Evolutionary conservation across 2,888 invertebrate genomes (phyloP).

Genomic region (Nephrotoma appendiculata): DNA sequence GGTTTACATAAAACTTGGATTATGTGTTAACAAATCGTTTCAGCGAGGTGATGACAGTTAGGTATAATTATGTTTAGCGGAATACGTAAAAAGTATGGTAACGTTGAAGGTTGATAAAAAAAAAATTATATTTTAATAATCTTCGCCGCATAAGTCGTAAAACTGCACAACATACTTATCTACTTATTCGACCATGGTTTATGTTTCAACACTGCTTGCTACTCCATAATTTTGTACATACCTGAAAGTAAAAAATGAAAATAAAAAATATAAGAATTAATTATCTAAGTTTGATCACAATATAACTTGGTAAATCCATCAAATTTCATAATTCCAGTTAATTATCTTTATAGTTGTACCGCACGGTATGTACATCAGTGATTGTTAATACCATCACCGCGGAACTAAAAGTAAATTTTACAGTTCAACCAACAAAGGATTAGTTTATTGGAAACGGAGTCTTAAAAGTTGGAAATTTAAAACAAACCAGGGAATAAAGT

Average conservation of each 20-base stretch:
- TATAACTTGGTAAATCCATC: not conserved
- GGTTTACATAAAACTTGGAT: not conserved
- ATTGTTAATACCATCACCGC: not conserved
- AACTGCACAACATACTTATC: not conserved
- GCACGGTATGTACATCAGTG: not conserved
- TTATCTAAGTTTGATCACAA: not conserved
- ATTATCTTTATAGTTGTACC: too few species aligned
- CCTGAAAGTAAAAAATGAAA: not conserved
- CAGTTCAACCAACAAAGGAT: too few species aligned
- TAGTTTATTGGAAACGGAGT: too few species aligned
- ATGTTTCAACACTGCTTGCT: not conserved
- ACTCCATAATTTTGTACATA: not conserved
- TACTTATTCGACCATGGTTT: not conserved
- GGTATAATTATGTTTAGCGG: not conserved
- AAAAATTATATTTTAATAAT: not conserved
- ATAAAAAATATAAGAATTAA: not conserved
- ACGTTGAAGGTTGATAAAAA: not conserved
- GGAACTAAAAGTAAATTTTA: not conserved
- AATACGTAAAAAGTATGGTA: not conserved
- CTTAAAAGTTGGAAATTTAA: too few species aligned
- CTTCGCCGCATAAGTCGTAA: not conserved
- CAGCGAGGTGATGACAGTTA: not conserved
- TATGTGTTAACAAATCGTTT: not conserved
- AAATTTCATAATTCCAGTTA: not conserved
- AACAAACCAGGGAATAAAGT: too few species aligned